These are phyloP conservation scores for Tokudaia tokunoshimensis DNA, from an alignment of 2,797 vertebrate genomes.

Conservation along the genomic window DNA sequence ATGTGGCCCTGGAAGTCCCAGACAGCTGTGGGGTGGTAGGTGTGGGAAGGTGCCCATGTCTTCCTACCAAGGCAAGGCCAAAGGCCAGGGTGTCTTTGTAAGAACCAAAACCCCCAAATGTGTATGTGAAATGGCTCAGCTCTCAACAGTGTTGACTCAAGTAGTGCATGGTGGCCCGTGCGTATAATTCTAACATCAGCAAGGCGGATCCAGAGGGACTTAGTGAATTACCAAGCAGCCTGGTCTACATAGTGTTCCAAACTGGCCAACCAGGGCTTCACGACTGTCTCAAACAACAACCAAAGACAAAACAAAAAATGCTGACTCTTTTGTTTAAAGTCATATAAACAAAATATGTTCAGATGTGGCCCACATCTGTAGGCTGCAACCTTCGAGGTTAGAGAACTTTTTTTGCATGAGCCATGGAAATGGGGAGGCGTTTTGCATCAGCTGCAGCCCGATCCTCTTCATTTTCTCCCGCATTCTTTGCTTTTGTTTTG, in stretches of 20 bases:
- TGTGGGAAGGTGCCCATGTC: not conserved
- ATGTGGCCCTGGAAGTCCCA: not conserved
- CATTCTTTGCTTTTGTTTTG: not conserved
- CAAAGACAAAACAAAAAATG: not conserved
- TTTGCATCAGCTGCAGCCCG: not conserved
- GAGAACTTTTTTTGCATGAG: slow-evolving; percentile 47
- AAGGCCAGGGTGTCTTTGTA: no score
- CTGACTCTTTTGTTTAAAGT: slow-evolving; percentile 24
- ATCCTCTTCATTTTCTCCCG: not conserved
- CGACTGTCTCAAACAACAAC: not conserved
- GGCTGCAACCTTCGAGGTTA: not conserved
- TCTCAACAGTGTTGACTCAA: not conserved
- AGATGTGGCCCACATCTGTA: not conserved
- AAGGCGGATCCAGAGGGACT: not conserved
- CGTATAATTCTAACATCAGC: not conserved
- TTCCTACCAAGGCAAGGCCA: not conserved
- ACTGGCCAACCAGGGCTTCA: not conserved
- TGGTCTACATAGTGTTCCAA: not conserved
- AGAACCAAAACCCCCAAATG: not conserved
- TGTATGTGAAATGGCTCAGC: not conserved
- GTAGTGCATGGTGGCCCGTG: not conserved
- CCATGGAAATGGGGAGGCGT: not conserved
- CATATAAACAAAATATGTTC: not conserved
- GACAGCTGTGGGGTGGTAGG: not conserved
- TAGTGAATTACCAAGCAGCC: not conserved